phyloP scores from a whole-genome alignment of 2,888 invertebrate genomes.

The Girardia tigrina region DNA sequence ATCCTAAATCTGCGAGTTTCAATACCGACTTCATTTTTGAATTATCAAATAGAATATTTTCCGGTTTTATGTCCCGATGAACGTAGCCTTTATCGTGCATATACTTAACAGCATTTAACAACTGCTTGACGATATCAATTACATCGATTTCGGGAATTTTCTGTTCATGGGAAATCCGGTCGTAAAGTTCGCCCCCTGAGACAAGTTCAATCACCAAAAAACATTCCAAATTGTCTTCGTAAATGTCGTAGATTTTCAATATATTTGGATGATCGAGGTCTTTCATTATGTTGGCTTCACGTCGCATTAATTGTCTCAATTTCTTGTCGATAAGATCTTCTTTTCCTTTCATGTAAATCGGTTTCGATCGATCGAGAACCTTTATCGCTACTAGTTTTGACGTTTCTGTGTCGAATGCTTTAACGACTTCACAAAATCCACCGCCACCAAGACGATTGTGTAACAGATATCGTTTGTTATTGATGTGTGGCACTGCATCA shows the following conservation, averaged over 20 bases:
- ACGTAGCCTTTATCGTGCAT: constrained; percentile 33
- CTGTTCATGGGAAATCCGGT: constrained; percentile 17
- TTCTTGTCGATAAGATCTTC: constrained; percentile 24
- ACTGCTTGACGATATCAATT: constrained; percentile 16
- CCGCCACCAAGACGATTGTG: constrained; percentile 29
- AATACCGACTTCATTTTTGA: constrained; percentile 13
- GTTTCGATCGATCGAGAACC: constrained; percentile 10
- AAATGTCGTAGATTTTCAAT: constrained; percentile 31
- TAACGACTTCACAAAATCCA: constrained; percentile 31
- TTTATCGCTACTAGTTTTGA: constrained; percentile 28
- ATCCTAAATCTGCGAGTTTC: constrained; percentile 30
- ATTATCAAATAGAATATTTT: constrained; percentile 34
- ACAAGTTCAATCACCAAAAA: constrained; percentile 31
- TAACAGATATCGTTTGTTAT: constrained; percentile 21
- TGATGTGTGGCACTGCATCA: neutral
- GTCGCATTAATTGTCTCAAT: constrained; percentile 7
- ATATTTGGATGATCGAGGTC: constrained; percentile 31
- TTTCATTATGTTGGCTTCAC: constrained; percentile 31
- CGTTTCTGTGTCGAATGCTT: constrained; percentile 30
- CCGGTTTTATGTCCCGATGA: constrained; percentile 34
- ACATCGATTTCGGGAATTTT: constrained; percentile 30
- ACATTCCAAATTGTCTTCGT: constrained; percentile 19
- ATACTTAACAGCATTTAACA: constrained; percentile 28
- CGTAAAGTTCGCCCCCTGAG: constrained; percentile 32
- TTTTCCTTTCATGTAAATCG: neutral